A percentile compares a stretch with the other conserved stretches of the same genome.
Conservation (phyloP, 2,113 vertebrate species). For the Natator depressus region DNA sequence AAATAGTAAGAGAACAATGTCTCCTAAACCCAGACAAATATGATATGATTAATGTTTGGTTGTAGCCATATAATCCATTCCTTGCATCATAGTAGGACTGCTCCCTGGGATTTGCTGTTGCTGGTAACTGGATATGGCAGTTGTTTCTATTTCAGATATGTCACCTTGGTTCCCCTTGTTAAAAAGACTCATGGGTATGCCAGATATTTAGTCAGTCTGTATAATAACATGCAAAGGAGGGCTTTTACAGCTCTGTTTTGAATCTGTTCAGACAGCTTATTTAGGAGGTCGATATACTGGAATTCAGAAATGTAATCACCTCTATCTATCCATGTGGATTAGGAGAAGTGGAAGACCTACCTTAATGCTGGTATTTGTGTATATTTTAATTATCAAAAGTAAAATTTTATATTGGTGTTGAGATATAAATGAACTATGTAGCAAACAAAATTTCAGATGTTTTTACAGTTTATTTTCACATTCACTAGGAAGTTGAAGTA, state of each 20-base stretch:
- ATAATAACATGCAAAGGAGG: background rate
- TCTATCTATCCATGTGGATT: background rate
- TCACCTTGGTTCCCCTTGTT: background rate
- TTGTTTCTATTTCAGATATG: background rate
- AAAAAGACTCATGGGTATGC: background rate
- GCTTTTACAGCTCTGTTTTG: background rate
- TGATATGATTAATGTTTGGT: background rate
- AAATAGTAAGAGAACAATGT: background rate
- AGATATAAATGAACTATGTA: background rate
- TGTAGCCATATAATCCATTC: background rate
- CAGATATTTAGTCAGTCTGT: background rate
- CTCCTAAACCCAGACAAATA: background rate
- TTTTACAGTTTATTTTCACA: background rate
- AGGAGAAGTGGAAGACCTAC: background rate
- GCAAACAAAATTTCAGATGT: background rate
- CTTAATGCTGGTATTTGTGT: background rate
- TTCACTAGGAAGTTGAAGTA: background rate
- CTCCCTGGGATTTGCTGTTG: background rate
- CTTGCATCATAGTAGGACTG: background rate
- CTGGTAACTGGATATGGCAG: background rate
- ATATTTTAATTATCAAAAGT: background rate
- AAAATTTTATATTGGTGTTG: background rate
- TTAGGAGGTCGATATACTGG: background rate
- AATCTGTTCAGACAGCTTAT: background rate
- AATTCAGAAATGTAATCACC: background rate